Base-by-base conservation (phyloP, 2,113 vertebrate species). In the Hydrochoerus hydrochaeris region DNA sequence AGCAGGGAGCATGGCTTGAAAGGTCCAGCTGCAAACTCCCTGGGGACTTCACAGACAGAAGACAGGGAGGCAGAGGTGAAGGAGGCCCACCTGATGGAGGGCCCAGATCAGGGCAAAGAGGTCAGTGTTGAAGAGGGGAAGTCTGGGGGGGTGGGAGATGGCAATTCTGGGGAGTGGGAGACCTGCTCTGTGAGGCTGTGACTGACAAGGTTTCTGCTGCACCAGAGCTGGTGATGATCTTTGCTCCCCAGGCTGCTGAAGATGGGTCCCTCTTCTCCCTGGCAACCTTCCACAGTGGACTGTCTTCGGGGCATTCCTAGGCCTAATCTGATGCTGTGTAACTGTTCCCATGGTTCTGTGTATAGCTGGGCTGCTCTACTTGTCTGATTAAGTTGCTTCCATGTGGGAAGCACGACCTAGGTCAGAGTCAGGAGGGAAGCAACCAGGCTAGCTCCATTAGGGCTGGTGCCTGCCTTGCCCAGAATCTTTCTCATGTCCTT, bases 1-100 rank as follows among this genome's bases (percentile, higher is more conserved):
- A 6, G 9, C 8, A 5, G 14, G 71, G 41, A 60, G 0, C 3
- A 5, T 3, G 19, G 0, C 5, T 26, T 4, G 13, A 5, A 52
- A 87, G 16, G 22, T 8, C 26, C 14, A 3, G 35, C 1, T 38
- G 28, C 1, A 75, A 24, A 19, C 35, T n/a, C 60, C 52, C 62
- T 32, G 30, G 71, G 44, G 44, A 30, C 3, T 73, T 73, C 6
- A 14, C 3, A 41, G 30, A 20, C 22, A 89, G 65, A 82, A 46
- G 65, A 78, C 12, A n/a, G 9, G 49, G 16, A 32, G 32, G 57
- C 19, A 86, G 52, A 63, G 38, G 71, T 11, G 32, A 11, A 44
- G 7, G 38, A 77, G 11, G 6, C 20, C 54, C 86, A 14, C 10
- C 17, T 38, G 38, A 1, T 11, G 35, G n/a, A 67, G 49, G 75